These are phyloP conservation scores for Prosapia bicincta DNA, from an alignment of 2,888 invertebrate species.

Conservation along the genomic window DNA sequence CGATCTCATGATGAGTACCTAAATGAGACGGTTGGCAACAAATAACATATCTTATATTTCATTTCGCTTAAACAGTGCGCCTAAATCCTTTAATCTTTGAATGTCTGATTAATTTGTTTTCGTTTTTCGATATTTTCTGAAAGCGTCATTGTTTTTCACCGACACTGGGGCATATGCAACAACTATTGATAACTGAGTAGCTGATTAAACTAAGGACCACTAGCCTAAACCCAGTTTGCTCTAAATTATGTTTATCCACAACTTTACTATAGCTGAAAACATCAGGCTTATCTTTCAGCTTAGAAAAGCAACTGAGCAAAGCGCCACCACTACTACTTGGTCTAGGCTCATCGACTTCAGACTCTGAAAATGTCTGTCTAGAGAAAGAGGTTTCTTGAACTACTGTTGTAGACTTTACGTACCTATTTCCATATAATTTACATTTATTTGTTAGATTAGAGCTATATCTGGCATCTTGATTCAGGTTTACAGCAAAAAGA, in stretches of 20 bases:
- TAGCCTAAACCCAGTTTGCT: constrained; percentile 1
- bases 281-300: neutral
- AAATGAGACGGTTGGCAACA: too few relatives aligned
- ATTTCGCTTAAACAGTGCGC: too few relatives aligned
- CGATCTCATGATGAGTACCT: too few relatives aligned
- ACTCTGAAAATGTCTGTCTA: neutral
- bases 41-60: too few relatives aligned
- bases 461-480: neutral
- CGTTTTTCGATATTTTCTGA: constrained; percentile 3
- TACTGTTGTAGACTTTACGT: neutral
- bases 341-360: neutral
- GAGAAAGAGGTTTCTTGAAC: neutral
- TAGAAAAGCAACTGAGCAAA: neutral
- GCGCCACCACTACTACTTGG: neutral
- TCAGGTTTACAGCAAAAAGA: neutral
- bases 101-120: too few relatives aligned
- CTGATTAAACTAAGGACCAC: neutral
- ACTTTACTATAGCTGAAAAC: neutral
- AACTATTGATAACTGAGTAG: neutral
- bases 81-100: too few relatives aligned
- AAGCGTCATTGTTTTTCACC: constrained; percentile 7
- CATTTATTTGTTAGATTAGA: neutral
- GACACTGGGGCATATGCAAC: constrained; percentile 7
- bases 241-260: neutral
- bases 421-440: neutral